Conservation (phyloP, 2,113 vertebrate genomes). For the Raja brachyura region DNA sequence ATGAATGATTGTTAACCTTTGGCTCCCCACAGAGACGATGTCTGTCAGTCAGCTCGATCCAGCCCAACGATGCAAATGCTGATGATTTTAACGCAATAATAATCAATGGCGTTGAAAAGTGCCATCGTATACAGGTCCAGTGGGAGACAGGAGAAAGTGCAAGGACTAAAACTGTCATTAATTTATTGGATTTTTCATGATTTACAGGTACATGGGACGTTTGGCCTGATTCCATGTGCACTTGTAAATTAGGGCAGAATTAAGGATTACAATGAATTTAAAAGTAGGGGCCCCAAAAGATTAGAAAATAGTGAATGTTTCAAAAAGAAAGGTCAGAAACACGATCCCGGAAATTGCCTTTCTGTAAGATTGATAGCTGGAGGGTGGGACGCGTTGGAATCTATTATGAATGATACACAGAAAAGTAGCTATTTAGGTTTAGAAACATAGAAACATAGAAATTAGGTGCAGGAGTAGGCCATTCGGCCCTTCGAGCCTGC, state of each 20-base stretch:
- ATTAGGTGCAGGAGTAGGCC: too few relatives aligned
- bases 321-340: neutral
- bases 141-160: neutral
- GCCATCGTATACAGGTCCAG: too few relatives aligned
- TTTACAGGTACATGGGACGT: neutral
- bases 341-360: neutral
- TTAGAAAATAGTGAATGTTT: neutral
- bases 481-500: too few relatives aligned
- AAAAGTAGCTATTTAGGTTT: neutral
- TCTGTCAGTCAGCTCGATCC: too few relatives aligned
- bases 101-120: neutral
- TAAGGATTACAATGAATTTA: neutral
- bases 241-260: neutral
- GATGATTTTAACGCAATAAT: neutral
- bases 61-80: neutral
- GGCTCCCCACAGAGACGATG: too few relatives aligned
- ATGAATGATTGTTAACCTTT: too few relatives aligned
- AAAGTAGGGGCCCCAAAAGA: neutral
- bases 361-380: neutral
- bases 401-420: neutral
- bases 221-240: slow-evolving; percentile 8
- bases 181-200: neutral
- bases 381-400: neutral
- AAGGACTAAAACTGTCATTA: neutral
- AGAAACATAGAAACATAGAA: too few relatives aligned